Evolutionary conservation across 2,797 vertebrate species (phyloP).

Genomic region (Lithobates sylvaticus): DNA sequence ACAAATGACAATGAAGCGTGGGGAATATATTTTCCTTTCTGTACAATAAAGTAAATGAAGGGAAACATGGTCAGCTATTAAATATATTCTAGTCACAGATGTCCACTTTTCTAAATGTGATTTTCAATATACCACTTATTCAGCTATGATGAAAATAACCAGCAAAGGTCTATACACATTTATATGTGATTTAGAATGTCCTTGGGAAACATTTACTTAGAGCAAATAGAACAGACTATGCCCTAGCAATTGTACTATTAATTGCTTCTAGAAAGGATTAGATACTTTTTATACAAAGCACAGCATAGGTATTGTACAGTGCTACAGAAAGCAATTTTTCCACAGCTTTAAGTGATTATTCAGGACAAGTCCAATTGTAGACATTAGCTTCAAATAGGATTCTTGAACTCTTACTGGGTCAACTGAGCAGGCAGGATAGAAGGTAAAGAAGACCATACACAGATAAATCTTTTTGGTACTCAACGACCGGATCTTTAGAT

Average conservation of each 20-base stretch:
- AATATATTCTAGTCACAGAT: constrained; percentile 49
- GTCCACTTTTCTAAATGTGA: constrained; percentile 35
- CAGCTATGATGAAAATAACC: constrained; percentile 37
- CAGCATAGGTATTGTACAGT: background rate
- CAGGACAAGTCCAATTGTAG: constrained; percentile 1
- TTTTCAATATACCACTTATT: constrained; percentile 37
- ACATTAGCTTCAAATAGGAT: background rate
- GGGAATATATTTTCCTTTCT: background rate
- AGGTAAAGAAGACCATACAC: background rate
- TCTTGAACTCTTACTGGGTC: constrained; percentile 1
- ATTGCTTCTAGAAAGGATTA: constrained; percentile 32
- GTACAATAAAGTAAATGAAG: constrained; percentile 8
- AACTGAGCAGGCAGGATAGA: background rate
- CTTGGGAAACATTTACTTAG: constrained; percentile 45
- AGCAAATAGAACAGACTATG: constrained; percentile 35
- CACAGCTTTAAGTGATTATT: background rate
- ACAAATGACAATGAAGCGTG: constrained; percentile 1
- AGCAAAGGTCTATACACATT: constrained; percentile 48
- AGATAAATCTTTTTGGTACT: background rate
- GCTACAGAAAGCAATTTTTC: background rate
- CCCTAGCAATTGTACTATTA: constrained; percentile 33
- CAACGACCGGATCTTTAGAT: background rate
- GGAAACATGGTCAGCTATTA: constrained; percentile 24
- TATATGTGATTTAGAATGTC: constrained; percentile 47
- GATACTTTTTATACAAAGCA: constrained; percentile 29